These are phyloP conservation scores for Xenops minutus DNA, from an alignment of 2,797 vertebrate species.

Conservation along the genomic window DNA sequence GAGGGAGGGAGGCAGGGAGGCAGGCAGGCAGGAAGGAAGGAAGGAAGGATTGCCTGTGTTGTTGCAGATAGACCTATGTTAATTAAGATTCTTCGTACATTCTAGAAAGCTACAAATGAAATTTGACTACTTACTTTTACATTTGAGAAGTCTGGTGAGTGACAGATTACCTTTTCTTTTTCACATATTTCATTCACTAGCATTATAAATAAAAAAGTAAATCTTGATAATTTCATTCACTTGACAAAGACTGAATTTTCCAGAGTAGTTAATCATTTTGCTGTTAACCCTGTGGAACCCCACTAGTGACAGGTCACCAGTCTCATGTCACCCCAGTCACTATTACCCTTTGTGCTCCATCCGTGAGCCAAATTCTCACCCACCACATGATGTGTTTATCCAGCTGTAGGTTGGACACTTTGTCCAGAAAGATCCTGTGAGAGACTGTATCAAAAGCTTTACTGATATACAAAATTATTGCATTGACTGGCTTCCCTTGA, in stretches of 20 bases:
- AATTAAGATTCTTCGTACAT: background rate
- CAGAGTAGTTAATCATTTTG: background rate
- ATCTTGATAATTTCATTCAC: background rate
- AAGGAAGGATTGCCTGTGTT: too few relatives aligned
- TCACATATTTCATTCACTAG: background rate
- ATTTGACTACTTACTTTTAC: background rate
- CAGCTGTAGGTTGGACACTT: background rate
- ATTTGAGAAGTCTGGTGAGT: background rate
- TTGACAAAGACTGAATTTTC: background rate
- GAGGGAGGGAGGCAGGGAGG: too few relatives aligned
- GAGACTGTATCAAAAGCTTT: background rate
- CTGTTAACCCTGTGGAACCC: background rate
- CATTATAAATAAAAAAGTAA: background rate
- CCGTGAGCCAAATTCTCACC: background rate
- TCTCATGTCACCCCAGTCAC: background rate
- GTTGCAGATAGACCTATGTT: too few relatives aligned
- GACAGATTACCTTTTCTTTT: background rate
- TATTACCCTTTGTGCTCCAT: background rate
- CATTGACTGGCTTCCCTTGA: background rate
- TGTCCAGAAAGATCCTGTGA: background rate
- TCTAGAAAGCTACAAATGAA: background rate
- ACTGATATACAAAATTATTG: background rate
- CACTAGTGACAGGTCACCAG: background rate
- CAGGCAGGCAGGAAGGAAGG: background rate
- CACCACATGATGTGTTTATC: background rate